Evolutionary conservation across 2,113 vertebrate species (phyloP), one percentile per base, ranked within the genome.

Genomic region (Arothron firmamentum): DNA sequence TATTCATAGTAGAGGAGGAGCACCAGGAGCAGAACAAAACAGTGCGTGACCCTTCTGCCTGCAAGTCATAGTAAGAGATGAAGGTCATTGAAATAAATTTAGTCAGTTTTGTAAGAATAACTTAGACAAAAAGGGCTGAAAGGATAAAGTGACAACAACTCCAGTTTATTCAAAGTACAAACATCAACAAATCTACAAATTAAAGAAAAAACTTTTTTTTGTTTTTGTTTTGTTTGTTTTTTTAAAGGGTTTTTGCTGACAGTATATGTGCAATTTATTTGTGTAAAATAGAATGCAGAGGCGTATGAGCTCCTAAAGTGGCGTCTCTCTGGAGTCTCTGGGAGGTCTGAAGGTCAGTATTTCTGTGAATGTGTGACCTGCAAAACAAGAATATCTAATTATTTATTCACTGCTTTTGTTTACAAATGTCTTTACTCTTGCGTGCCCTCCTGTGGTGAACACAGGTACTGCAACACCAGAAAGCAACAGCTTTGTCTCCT

Each of bases 351-450:
- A 92, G 55, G 87, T 85, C 72, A 91, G 79, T 34, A 92, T 91
- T 75, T 92, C 90, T 46, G 87, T 91, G 78, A 92, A 90, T 0
- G 90, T 91, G 78, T 90, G 87, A 74, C 88, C 91, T 92, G 80
- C 6, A 7, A 1, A 52, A 65, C 76, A 45, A 75, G 17, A 82
- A 41, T 7, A 47, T 16, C 0, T 5, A 47, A 17, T 38, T 38
- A 28, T 28, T 28, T 28, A 28, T 28, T 28, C 25, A 5, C 25
- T 28, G 25, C 25, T 28, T 12, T 2, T 38, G 9, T 38, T 38
- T 38, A 38, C 4, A 9, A 2, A 2, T 2, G 6, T 12, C 34
- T 38, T 12, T 2, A 14, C 38, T 19, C 52, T 48, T 49, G 11
- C 56, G 42, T 34, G 72, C 47, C 63, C 42, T 73, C 72, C 2